Base-by-base conservation (phyloP, 2,888 invertebrate species). In the Glyphotaelius pellucidus region DNA sequence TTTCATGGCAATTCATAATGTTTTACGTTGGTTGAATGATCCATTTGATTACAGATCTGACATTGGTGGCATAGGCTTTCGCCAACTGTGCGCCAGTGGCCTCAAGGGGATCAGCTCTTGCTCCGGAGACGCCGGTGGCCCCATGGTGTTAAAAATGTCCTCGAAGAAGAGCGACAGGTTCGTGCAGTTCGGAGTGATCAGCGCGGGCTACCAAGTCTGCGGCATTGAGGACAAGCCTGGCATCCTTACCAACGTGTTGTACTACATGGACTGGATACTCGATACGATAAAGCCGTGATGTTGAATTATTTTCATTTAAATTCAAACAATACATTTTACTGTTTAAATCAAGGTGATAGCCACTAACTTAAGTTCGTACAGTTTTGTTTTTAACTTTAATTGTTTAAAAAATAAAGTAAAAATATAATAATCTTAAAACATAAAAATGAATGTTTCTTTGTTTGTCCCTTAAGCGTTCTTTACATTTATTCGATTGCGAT, bases 101-200 rank as follows among this genome's bases (percentile, higher is more conserved):
- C 95, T 95, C 85, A 94, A 94, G 32, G 96, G 96, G 1, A 95
- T 95, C 93, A 97, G 97, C 94, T 96, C 97, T 0, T 97, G 97
- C 94, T 94, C 95, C 81, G 97, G 97, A 0, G 97, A 97, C 94
- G 97, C 97, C 47, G 97, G 97, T 0, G 97, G 97, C 0, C 97
- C 97, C 0, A 95, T 97, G 3, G 97, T 97, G 96, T 94, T 94
- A 15, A 94, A 95, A 11, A 94, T 94, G 35, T 94, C 94, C n/a
- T 93, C 90, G 0, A 94, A 94, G 32, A 95, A 95, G 85, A 11
- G n/a, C 14, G 94, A 94, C 4, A 95, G 94, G 88, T 96, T 96
- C 95, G 95, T 94, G 19, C 94, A 95, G 3, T 94, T 95, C 3
- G 97, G 97, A 0, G 95, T 97, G 3, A 97, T 97, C n/a, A 97